These are phyloP conservation scores for Pachyuromys duprasi DNA, from an alignment of 2,797 vertebrate species.

Conservation along the genomic window DNA sequence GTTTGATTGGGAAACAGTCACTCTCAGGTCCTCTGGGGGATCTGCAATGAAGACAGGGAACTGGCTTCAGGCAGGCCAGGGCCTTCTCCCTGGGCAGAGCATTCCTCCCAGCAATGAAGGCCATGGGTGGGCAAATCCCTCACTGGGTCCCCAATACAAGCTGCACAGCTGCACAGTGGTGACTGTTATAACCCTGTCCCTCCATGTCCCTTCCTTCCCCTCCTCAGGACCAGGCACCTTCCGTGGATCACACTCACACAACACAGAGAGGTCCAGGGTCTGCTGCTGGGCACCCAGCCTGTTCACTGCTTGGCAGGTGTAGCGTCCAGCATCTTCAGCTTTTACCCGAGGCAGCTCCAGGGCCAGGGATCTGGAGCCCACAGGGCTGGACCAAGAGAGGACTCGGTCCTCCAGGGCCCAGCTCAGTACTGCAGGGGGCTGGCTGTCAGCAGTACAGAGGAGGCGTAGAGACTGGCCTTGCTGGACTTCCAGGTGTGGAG, in stretches of 20 bases:
- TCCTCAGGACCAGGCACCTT: fast-evolving
- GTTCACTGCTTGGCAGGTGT: conserved; percentile 70
- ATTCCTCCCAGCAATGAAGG: background rate
- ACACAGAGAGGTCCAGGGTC: conserved; percentile 66
- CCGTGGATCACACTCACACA: conserved; percentile 68
- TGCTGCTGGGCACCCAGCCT: background rate
- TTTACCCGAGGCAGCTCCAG: conserved; percentile 52
- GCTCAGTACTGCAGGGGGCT: background rate
- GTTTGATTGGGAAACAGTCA: conserved; percentile 44
- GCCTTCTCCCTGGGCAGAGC: background rate
- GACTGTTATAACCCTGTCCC: background rate
- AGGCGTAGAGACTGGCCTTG: conserved; percentile 71
- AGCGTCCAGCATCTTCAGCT: conserved; percentile 50
- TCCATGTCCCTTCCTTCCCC: background rate
- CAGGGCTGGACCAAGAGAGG: background rate
- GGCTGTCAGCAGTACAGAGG: conserved; percentile 55
- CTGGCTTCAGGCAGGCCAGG: background rate
- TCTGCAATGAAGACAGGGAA: conserved; percentile 71
- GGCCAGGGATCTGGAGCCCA: background rate
- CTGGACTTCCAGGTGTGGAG: background rate
- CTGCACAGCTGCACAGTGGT: background rate
- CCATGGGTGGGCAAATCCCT: background rate
- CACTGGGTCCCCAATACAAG: background rate
- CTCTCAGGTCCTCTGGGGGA: conserved; percentile 48
- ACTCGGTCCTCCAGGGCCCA: conserved; percentile 65